Evolutionary conservation across 2,888 invertebrate genomes (phyloP), one percentile per base, ranked within the genome.

Genomic region (Eremobia ochroleuca): DNA sequence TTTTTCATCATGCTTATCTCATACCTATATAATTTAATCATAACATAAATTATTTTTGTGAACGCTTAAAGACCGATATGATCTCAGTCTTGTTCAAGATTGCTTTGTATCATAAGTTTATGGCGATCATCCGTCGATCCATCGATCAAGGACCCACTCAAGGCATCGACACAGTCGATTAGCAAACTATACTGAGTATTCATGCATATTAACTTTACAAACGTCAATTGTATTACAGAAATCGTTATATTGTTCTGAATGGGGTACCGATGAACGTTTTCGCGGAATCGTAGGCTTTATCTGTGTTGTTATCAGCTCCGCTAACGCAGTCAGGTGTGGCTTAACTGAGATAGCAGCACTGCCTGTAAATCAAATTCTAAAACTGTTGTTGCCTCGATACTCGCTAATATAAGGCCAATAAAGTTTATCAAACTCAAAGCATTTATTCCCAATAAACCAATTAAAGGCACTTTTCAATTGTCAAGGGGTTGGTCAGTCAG

Each of bases 241-340:
- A 80, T 85, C 18, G 59, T n/a, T 62, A 71, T 74, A 80, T 74
- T 76, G 74, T 66, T 52, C 77, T 79, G 59, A 81, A 83, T 83
- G 67, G 74, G 65, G 31, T 71, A 61, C 61, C 34, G 34, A 76
- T 69, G 76, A 82, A 80, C 79, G 67, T 76, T 77, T 90, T 90
- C 82, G 74, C 81, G 81, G 88, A 88, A 90, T 85, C 40, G 78
- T 79, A 64, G 69, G 77, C 73, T 79, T 85, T 88, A 91, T 90
- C 90, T 73, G 77, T 13, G 67, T 34, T 79, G 73, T 88, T 92
- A 92, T 91, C 92, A 84, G 74, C 61, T 73, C 73, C 62, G 72
- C 77, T 79, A 75, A 82, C 76, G 76, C 83, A 88, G 83, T 86
- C 90, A 91, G 91, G 92, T 90, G 90, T 80, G 90, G 89, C 87